Base-by-base conservation (phyloP, 2,888 invertebrate genomes). In the Troglohyphantes excavatus region DNA sequence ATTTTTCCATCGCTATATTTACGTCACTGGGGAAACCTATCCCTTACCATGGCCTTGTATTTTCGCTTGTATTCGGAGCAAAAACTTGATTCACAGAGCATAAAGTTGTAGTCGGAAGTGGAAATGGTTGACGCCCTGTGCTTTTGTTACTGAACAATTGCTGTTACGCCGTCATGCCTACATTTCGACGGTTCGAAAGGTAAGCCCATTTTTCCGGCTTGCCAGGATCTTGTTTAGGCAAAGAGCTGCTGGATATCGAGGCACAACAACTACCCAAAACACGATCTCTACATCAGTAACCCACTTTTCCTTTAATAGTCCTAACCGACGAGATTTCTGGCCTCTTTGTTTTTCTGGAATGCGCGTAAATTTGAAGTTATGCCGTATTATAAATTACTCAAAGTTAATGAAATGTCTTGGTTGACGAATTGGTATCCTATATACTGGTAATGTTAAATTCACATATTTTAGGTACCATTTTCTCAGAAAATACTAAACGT, bases 111-210 rank as follows among this genome's bases (percentile, higher is more conserved):
- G 61, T 81, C 87, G 87, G 87, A 88, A 46, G 67, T 88, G 27
- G 39, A 72, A 81, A 73, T 19, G 11, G 87, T 53, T 67, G 53
- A 88, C 87, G 87, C 87, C 87, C 79, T 73, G 63, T 21, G 53
- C 72, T 81, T 88, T 88, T 88, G 81, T 88, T 75, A n/a, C 13
- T 53, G 72, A 67, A 88, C 81, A 81, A 88, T 81, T 72, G 73
- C 72, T 63, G 23, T 27, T 81, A 73, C 73, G 59, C 61, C 87
- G 81, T 5, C 53, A 6, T 79, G 79, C 72, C 72, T 23, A 81
- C 65, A 81, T 81, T 88, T 86, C 53, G 70, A 21, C 33, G 29
- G 76, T 29, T 78, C 43, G 17, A 19, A 68, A 63, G 39, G 53
- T 61, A 70, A 70, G 82, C 67, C 59, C 33, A 26, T 33, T 82